Evolutionary conservation across 1,140 invertebrate species (phyloP).

Genomic region (Zaprionus tsacasi): DNA sequence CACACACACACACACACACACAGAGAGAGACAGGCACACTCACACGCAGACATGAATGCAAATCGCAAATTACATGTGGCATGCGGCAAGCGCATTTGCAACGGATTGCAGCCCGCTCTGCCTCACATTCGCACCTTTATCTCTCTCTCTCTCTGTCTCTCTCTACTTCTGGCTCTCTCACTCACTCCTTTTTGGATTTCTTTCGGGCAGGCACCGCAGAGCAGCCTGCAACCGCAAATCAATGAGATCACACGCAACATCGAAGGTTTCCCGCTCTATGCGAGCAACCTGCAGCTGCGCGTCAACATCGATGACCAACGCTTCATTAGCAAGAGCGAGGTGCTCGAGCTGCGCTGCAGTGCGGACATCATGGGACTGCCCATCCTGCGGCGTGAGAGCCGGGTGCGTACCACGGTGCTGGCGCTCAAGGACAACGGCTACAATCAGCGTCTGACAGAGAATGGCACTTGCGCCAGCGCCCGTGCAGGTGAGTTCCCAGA

Average conservation of each 20-base stretch:
- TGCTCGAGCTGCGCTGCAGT: slow-evolving; percentile 72
- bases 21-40: neutral
- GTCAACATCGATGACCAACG: slow-evolving; percentile 76
- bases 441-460: slow-evolving; percentile 74
- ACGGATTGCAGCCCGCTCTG: slow-evolving; percentile 14
- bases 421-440: slow-evolving; percentile 71
- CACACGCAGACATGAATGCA: slow-evolving; percentile 16
- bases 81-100: slow-evolving; percentile 11
- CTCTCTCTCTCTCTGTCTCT: neutral
- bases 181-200: slow-evolving; percentile 15
- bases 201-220: slow-evolving; percentile 59
- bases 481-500: slow-evolving; percentile 53
- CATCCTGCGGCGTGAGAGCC: slow-evolving; percentile 54
- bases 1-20: neutral
- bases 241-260: slow-evolving; percentile 75
- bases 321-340: slow-evolving; percentile 77
- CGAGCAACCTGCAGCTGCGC: slow-evolving; percentile 75
- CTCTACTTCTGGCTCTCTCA: neutral
- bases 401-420: slow-evolving; percentile 65
- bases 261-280: slow-evolving; percentile 75
- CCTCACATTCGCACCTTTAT: neutral
- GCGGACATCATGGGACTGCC: slow-evolving; percentile 75
- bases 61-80: slow-evolving; percentile 31
- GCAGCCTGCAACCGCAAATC: slow-evolving; percentile 74
- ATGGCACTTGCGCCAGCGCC: slow-evolving; percentile 55